Conservation (phyloP, 2,797 vertebrate genomes). For the Hozukius guyotensis region DNA sequence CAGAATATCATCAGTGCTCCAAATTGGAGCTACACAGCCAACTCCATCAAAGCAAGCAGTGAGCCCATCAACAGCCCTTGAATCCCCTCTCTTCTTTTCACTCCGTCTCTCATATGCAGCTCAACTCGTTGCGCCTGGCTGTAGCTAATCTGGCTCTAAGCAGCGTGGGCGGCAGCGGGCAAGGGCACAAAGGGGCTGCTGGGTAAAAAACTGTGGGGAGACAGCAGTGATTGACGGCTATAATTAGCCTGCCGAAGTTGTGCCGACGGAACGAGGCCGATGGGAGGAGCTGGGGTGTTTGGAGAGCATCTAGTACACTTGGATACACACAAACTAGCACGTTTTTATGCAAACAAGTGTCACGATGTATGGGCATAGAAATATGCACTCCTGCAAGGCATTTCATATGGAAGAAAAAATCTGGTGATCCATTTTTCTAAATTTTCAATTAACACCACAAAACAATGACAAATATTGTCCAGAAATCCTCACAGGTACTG, state of each 20-base stretch:
- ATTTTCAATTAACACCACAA: too few species aligned
- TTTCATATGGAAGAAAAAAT: neutral
- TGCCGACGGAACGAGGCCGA: conserved; percentile 64
- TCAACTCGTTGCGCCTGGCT: conserved; percentile 53
- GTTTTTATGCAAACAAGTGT: conserved; percentile 39
- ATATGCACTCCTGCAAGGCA: neutral
- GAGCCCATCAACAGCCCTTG: conserved; percentile 41
- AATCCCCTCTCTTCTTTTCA: conserved; percentile 32
- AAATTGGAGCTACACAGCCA: conserved; percentile 18
- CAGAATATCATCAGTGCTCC: conserved; percentile 4
- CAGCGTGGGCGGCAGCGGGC: conserved; percentile 70
- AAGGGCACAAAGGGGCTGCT: conserved; percentile 67
- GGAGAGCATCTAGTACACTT: conserved; percentile 51
- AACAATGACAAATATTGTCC: too few species aligned
- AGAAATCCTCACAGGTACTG: too few species aligned
- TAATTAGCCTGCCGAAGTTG: conserved; percentile 77
- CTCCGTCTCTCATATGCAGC: conserved; percentile 43
- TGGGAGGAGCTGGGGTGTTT: conserved; percentile 67
- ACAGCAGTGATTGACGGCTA: conserved; percentile 77
- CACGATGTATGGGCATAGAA: neutral
- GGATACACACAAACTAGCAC: conserved; percentile 35
- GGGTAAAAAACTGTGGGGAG: conserved; percentile 61
- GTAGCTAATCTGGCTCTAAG: conserved; percentile 66
- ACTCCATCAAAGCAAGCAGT: conserved; percentile 36
- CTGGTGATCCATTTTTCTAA: too few species aligned